These are phyloP conservation scores for Drymonia ruficornis DNA, from an alignment of 2,888 invertebrate genomes.

Conservation along the genomic window DNA sequence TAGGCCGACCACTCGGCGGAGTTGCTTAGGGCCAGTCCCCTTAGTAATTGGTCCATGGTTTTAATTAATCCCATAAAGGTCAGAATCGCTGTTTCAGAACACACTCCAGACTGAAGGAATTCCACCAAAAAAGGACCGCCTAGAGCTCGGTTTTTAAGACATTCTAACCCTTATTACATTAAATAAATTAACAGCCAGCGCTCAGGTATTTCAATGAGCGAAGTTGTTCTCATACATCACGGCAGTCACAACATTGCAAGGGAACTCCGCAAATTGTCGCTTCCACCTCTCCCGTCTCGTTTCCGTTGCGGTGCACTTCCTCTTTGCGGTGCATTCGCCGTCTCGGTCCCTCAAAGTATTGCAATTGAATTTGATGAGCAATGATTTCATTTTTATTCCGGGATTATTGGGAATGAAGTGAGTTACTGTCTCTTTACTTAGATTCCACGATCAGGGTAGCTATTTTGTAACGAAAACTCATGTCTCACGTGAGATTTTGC, in stretches of 20 bases:
- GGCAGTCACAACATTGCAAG: constrained; percentile 39
- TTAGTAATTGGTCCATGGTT: too few species aligned
- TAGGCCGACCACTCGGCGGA: too few species aligned
- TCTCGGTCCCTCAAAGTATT: constrained; percentile 31
- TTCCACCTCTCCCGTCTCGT: constrained; percentile 42
- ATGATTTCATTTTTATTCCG: constrained; percentile 1
- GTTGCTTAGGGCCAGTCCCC: too few species aligned
- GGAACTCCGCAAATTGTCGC: constrained; percentile 41
- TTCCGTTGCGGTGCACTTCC: constrained; percentile 51
- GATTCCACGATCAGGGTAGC: too few species aligned
- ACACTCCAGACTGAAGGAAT: not conserved
- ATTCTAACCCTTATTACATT: constrained; percentile 50
- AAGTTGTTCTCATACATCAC: constrained; percentile 55
- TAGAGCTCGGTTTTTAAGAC: constrained; percentile 30
- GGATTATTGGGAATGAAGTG: too few species aligned
- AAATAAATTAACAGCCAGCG: constrained; percentile 56
- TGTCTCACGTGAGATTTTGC: too few species aligned
- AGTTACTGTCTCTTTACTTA: too few species aligned
- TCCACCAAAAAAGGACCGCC: not conserved
- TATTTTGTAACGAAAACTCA: too few species aligned
- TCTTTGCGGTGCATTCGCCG: constrained; percentile 33
- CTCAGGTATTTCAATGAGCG: constrained; percentile 54
- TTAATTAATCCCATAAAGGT: not conserved
- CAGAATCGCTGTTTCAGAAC: not conserved
- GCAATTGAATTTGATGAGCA: constrained; percentile 17